Conservation (phyloP, 2,113 vertebrate species). For the Corydoras sp. region DNA sequence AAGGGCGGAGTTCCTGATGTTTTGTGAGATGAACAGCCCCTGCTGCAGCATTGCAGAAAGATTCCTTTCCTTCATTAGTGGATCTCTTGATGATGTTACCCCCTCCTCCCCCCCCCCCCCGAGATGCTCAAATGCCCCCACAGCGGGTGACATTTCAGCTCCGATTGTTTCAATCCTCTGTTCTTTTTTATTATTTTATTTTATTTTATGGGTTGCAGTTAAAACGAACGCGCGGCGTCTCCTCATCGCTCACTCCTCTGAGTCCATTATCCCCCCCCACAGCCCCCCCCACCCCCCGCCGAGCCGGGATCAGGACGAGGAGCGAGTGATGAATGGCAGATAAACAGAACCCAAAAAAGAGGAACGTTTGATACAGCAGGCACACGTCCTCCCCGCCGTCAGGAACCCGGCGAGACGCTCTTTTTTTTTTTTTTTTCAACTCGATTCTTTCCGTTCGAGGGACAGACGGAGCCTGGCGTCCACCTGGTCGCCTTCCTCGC, state of each 20-base stretch:
- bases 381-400: background rate
- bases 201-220: background rate
- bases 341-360: conserved; percentile 4
- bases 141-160: conserved; percentile 50
- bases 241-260: background rate
- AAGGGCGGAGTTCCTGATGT: too few species aligned
- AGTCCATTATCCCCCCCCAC: background rate
- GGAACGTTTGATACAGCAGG: too few species aligned
- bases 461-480: conserved; percentile 5
- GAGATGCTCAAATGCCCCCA: conserved; percentile 34
- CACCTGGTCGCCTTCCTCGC: too few species aligned
- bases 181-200: conserved; percentile 12
- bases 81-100: conserved; percentile 23
- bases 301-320: conserved; percentile 23
- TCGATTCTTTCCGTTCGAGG: background rate
- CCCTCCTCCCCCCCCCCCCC: conserved; percentile 19
- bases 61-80: too few species aligned
- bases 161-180: conserved; percentile 39
- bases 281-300: background rate
- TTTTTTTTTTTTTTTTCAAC: background rate
- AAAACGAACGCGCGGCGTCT: conserved; percentile 2
- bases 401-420: conserved; percentile 2
- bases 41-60: too few species aligned
- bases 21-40: too few species aligned
- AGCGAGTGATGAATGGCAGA: conserved; percentile 16